A percentile compares a stretch with the other conserved stretches of the same genome.
Evolutionary conservation across 2,113 vertebrate species (phyloP).

Genomic region (Lasiurus borealis): DNA sequence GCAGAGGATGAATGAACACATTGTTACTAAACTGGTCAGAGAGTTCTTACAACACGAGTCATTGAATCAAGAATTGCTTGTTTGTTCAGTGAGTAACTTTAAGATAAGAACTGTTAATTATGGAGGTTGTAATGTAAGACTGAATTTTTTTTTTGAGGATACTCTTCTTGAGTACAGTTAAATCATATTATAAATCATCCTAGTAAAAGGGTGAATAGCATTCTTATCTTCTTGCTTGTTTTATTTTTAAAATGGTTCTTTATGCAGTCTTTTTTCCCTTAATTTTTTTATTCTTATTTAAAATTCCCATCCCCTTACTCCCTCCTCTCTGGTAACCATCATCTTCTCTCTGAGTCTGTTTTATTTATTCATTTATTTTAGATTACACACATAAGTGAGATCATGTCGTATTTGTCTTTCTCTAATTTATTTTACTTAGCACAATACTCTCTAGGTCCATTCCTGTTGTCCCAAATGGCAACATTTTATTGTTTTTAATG

Average conservation of each 20-base stretch:
- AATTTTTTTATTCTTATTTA: background rate
- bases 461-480: background rate
- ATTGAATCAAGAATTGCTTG: conserved; percentile 46
- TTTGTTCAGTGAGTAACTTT: conserved; percentile 45
- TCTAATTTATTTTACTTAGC: background rate
- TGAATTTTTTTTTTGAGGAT: background rate
- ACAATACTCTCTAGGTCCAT: background rate
- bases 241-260: background rate
- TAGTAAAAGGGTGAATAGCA: background rate
- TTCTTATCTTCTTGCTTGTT: conserved; percentile 16
- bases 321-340: too few relatives aligned
- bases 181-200: background rate
- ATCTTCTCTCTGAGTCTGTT: background rate
- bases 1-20: background rate
- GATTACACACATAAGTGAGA: background rate
- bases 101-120: conserved; percentile 2
- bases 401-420: background rate
- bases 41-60: conserved; percentile 5
- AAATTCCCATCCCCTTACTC: background rate
- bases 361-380: background rate
- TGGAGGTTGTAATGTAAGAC: background rate
- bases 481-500: background rate
- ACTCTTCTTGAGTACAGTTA: conserved; percentile 46
- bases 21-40: conserved; percentile 41
- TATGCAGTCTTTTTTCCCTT: background rate